These are phyloP conservation scores for Tiaroga cobitis DNA, from an alignment of 2,797 vertebrate species.

Conservation along the genomic window DNA sequence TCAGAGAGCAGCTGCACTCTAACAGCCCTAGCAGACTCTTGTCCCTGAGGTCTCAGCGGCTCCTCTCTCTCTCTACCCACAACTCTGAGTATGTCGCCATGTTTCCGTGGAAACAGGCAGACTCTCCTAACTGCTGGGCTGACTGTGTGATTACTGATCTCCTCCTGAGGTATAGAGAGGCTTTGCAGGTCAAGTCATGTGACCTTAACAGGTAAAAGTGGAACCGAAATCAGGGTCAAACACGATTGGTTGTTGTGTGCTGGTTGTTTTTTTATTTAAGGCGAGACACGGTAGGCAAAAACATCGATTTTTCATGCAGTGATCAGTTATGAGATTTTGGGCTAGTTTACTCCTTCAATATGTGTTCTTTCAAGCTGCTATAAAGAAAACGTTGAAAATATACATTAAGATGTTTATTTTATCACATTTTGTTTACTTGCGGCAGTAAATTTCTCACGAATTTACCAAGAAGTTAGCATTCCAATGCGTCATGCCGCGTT, in stretches of 20 bases:
- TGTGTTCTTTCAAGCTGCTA: too few species aligned
- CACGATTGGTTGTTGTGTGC: slow-evolving; percentile 17
- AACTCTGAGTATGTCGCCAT: slow-evolving; percentile 57
- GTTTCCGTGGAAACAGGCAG: slow-evolving; percentile 72
- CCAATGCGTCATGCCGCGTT: too few species aligned
- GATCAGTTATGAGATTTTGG: too few species aligned
- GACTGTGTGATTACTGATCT: slow-evolving; percentile 69
- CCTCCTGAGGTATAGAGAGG: slow-evolving; percentile 62
- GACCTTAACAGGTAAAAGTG: slow-evolving; percentile 45
- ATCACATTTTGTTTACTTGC: too few species aligned
- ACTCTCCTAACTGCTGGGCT: slow-evolving; percentile 57
- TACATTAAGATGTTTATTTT: too few species aligned
- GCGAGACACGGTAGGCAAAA: too few species aligned
- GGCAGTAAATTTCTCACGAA: too few species aligned
- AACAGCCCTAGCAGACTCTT: slow-evolving; percentile 40
- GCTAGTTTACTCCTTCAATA: too few species aligned
- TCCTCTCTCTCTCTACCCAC: slow-evolving; percentile 50
- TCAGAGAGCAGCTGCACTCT: slow-evolving; percentile 35
- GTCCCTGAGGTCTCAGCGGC: slow-evolving; percentile 52
- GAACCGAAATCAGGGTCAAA: slow-evolving; percentile 18
- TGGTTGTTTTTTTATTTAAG: slow-evolving; percentile 40
- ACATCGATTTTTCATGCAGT: too few species aligned
- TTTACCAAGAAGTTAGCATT: too few species aligned
- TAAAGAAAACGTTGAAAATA: too few species aligned
- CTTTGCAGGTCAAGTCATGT: slow-evolving; percentile 60